Base-by-base conservation (phyloP, 2,888 invertebrate genomes). In the Callyntrura sp. region DNA sequence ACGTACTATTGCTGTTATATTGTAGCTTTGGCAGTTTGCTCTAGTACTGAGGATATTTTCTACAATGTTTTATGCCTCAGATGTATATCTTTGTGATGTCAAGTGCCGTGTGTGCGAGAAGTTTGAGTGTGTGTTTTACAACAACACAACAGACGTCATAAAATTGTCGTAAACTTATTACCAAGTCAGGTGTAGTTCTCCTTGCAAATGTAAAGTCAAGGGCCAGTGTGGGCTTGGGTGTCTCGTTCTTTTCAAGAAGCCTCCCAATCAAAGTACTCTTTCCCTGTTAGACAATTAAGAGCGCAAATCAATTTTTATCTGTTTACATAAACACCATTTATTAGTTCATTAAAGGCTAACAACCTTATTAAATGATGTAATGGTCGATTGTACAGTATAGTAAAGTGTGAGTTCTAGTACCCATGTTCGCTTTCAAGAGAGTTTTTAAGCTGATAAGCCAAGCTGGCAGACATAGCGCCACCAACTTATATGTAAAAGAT, bases 191-290 rank as follows among this genome's bases (percentile, higher is more conserved):
- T 45, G 95, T 96, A 20, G 96, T 95, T 94, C 96, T 96, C 93
- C 98, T 96, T 0, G 97, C 98, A 95, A 97, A 98, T 11, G 97
- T 97, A 94, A 98, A 98, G 94, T 98, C 98, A 93, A 98, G 94
- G 0, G 97, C 97, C 82, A 98, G 95, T 0, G 98, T 98, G 78
- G 97, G 97, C 93, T 97, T 97, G 1, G 96, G 95, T 23, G 95
- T 94, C 20, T 95, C 95, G 92, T 95, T 95, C 92, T 94, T 94
- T 91, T 95, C 95, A 57, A 95, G 93, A 93, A 95, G 95, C 89
- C 95, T 94, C 65, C 95, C 94, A 86, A 95, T 94, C 55, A 95
- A 93, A 28, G 95, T 95, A 1, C 95, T 95, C 93, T 95, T 95
- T 4, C 95, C 95, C 94, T 93, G 79, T 25, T 28, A 12, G 23